Conservation (phyloP, 2,113 vertebrate species). For the Callipepla squamata region DNA sequence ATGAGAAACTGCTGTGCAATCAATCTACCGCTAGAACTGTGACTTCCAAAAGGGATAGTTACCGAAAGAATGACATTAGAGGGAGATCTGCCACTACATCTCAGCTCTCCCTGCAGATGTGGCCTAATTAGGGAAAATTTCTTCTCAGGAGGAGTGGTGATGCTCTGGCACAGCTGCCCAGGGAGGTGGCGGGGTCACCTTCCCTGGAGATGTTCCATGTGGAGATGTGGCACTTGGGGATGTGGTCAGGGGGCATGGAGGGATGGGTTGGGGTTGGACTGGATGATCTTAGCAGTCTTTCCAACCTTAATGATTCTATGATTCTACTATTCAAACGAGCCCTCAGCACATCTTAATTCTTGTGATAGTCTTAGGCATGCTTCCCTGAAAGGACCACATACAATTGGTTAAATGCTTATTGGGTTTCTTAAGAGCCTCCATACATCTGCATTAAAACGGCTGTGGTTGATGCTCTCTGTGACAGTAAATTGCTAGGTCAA, state of each 20-base stretch:
- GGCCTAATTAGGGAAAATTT: too few relatives aligned
- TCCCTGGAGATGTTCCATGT: too few relatives aligned
- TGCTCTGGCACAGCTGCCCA: too few relatives aligned
- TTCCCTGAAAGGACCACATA: not conserved
- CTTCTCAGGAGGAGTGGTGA: too few relatives aligned
- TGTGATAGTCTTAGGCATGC: not conserved
- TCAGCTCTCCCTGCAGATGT: not conserved
- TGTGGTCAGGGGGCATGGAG: too few relatives aligned
- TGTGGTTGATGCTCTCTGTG: not conserved
- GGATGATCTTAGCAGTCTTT: too few relatives aligned
- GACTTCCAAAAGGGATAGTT: not conserved
- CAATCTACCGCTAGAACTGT: not conserved
- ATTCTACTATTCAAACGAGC: not conserved
- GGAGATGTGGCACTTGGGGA: too few relatives aligned
- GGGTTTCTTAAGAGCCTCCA: not conserved
- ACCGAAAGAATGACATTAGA: not conserved
- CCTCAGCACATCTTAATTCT: fast-evolving
- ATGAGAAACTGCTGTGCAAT: not conserved
- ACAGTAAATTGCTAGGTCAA: not conserved
- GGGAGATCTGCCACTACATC: not conserved
- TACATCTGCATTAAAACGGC: fast-evolving
- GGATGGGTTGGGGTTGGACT: too few relatives aligned
- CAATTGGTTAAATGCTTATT: not conserved
- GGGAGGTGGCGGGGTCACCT: too few relatives aligned
- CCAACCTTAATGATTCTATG: too few relatives aligned